Conservation (phyloP, 2,113 vertebrate species). For the Cygnus atratus region DNA sequence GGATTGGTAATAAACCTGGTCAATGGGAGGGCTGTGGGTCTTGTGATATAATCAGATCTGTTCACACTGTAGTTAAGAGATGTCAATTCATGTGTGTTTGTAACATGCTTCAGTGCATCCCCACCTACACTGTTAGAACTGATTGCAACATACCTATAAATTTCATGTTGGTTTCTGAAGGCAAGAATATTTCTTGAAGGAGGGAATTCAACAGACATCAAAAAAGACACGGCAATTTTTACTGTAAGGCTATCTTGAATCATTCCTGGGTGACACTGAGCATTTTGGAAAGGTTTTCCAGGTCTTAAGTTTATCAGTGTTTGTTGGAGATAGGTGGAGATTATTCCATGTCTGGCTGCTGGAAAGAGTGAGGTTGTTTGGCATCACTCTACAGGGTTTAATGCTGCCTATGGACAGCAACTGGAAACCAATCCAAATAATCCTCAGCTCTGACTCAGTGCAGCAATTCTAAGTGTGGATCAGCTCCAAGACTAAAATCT, state of each 20-base stretch:
- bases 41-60: background rate
- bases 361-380: background rate
- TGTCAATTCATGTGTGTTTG: background rate
- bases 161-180: background rate
- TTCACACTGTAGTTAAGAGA: background rate
- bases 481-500: background rate
- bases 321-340: background rate
- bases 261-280: background rate
- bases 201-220: background rate
- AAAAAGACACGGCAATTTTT: background rate
- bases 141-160: background rate
- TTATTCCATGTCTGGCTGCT: background rate
- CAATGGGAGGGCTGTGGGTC: background rate
- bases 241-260: background rate
- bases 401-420: background rate
- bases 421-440: background rate
- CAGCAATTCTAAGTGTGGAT: background rate
- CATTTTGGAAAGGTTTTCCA: background rate
- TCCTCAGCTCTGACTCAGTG: background rate
- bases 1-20: background rate
- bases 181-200: background rate
- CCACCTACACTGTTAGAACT: background rate
- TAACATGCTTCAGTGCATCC: too few relatives aligned
- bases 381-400: background rate
- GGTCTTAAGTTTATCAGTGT: rapidly evolving